A percentile compares a stretch with the other conserved stretches of the same genome.
phyloP scores from a whole-genome alignment of 2,797 vertebrate genomes.

The Myotis myotis region DNA sequence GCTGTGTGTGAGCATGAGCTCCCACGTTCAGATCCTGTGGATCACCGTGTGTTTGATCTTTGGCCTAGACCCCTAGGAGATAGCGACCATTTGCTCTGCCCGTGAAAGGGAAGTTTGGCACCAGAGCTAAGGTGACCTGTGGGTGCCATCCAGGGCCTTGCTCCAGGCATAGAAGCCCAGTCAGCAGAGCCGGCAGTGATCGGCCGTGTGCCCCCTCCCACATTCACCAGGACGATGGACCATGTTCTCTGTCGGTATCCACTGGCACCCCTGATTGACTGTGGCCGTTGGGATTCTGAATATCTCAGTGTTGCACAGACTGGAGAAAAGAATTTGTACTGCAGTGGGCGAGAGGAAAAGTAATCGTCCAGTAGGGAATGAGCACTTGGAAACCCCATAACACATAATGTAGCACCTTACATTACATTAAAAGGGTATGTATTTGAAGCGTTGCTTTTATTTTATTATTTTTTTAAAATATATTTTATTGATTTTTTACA shows the following conservation, averaged over 20 bases:
- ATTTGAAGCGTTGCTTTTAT: neutral
- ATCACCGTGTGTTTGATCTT: neutral
- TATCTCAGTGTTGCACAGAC: neutral
- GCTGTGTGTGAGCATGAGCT: neutral
- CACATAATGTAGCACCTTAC: neutral
- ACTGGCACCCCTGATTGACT: neutral
- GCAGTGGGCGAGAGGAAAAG: neutral
- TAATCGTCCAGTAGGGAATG: neutral
- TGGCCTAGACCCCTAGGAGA: neutral
- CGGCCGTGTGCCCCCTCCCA: neutral
- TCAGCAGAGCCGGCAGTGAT: rapidly evolving
- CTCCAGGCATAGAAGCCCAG: neutral
- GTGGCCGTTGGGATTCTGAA: neutral
- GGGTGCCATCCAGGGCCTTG: neutral
- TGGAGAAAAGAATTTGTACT: neutral
- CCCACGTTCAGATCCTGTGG: neutral
- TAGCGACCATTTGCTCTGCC: neutral
- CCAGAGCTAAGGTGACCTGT: neutral
- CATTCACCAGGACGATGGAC: rapidly evolving
- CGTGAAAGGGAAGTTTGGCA: neutral
- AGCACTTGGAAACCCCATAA: neutral
- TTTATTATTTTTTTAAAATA: too few relatives aligned
- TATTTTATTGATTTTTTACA: too few relatives aligned
- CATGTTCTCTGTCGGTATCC: neutral
- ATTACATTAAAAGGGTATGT: neutral